Base-by-base conservation (phyloP, 2,113 vertebrate genomes). In the Equus quagga region DNA sequence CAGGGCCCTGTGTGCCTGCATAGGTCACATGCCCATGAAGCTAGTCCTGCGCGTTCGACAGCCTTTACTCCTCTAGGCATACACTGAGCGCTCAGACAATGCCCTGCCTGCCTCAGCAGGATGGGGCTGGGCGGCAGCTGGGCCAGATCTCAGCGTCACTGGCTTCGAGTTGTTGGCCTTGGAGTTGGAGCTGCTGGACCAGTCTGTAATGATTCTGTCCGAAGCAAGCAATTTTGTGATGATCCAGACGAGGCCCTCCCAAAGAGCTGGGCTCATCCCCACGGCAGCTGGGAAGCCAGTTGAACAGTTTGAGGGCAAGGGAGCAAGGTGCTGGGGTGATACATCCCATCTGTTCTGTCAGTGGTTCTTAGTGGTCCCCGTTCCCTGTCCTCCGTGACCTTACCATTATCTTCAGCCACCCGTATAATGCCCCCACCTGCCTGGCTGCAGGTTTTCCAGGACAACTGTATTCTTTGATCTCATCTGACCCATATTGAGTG, bases 171-270 rank as follows among this genome's bases (percentile, higher is more conserved):
- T 19, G 44, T 4, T 11, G 73, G 56, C 21, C 6, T 70, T 44
- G 23, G n/a, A 23, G 9, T 46, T 6, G 36, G 54, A 79, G 56
- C 33, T 62, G 19, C 19, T 15, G 54, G 60, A 17, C 44, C 5
- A 60, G 19, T 67, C 19, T 31, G 58, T 18, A 31, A 8, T 2
- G 24, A 60, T 41, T 82, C 69, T 44, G 12, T 21, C 41, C 8
- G 17, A 5, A 2, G 54, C 21, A 69, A 24, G 95, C 26, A n/a
- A 21, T 56, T 54, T 46, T 21, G 24, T n/a, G 62, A 31, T 17
- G 36, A 60, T 24, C 46, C 4, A 44, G 21, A 24, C 44, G n/a
- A 41, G 7, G 0, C 0, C 44, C 8, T 18, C 18, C 15, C 4
- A 33, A 60, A 8, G 79, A 62, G 44, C 33, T 6, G 23, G 24